Percentiles rank a stretch among this genome's conserved stretches.
Conservation (phyloP, 2,888 invertebrate genomes). For the Clistopyga incitator region DNA sequence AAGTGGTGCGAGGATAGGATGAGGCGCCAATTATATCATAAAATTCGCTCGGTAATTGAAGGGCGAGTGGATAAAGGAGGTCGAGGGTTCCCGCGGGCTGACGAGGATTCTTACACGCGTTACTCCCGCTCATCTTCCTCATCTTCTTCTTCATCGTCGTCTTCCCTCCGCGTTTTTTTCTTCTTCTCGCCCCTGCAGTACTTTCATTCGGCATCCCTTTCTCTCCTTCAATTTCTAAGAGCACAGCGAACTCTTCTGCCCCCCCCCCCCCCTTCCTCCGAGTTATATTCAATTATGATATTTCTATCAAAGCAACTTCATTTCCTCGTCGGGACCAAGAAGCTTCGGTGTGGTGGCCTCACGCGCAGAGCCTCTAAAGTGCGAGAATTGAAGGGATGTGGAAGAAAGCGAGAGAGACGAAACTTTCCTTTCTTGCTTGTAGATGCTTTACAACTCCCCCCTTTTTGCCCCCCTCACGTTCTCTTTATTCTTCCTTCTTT, state of each 20-base stretch:
- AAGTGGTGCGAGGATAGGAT: not conserved
- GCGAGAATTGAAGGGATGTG: conserved; percentile 44
- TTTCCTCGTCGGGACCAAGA: conserved; percentile 60
- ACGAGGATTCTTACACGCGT: conserved; percentile 60
- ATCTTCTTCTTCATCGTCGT: conserved; percentile 10
- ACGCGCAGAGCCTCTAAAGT: conserved; percentile 55
- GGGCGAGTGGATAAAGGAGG: conserved; percentile 62
- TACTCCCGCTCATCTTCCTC: conserved; percentile 24
- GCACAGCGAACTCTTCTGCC: too few relatives aligned
- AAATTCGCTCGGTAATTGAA: conserved; percentile 65
- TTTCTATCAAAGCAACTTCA: conserved; percentile 70
- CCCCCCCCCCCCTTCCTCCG: conserved; percentile 36
- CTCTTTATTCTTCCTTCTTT: conserved; percentile 9
- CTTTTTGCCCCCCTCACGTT: not conserved
- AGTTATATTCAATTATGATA: conserved; percentile 70
- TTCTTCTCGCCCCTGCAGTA: conserved; percentile 13
- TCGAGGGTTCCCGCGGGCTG: conserved; percentile 52
- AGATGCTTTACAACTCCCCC: conserved; percentile 42
- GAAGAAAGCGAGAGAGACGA: conserved; percentile 13
- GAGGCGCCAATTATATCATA: conserved; percentile 63
- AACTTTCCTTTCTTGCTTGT: conserved; percentile 55
- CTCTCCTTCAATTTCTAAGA: conserved; percentile 62
- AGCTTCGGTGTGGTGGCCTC: conserved; percentile 17
- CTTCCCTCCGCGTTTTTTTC: conserved; percentile 2
- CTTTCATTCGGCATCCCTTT: conserved; percentile 47